Percentiles rank a stretch among this genome's conserved stretches.
Conservation (phyloP, 2,113 vertebrate genomes). For the Rousettus leschenaultii region DNA sequence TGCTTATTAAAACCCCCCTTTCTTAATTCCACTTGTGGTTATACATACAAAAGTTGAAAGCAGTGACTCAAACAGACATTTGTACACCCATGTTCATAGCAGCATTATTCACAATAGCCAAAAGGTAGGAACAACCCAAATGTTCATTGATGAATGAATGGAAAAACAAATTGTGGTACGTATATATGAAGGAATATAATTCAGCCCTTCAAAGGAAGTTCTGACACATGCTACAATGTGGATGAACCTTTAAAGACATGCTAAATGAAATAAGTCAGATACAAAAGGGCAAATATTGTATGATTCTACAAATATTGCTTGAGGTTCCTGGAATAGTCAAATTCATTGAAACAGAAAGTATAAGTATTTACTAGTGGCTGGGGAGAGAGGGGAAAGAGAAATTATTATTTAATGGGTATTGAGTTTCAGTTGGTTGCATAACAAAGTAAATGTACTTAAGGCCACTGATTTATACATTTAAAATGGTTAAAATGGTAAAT, state of each 20-base stretch:
- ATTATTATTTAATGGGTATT: background rate
- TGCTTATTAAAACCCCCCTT: background rate
- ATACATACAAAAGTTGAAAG: background rate
- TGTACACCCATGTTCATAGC: background rate
- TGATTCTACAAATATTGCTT: background rate
- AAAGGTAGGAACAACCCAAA: background rate
- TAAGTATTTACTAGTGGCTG: background rate
- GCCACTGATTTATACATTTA: background rate
- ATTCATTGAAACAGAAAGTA: background rate
- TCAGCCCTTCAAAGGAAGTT: background rate
- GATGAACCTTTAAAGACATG: background rate
- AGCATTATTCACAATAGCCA: background rate
- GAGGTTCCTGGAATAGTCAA: background rate
- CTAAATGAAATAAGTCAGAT: background rate
- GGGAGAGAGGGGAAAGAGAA: rapidly evolving
- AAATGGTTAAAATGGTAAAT: background rate
- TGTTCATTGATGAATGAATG: background rate
- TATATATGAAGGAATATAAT: background rate
- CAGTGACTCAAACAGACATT: background rate
- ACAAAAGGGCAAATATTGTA: background rate
- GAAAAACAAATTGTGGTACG: background rate
- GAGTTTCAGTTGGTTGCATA: background rate
- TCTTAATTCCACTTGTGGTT: background rate
- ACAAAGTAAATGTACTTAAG: background rate
- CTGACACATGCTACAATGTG: background rate